Percentiles rank a stretch among this genome's conserved stretches.
Evolutionary conservation across 2,888 invertebrate species (phyloP).

Genomic region (Slavum lentiscoides): DNA sequence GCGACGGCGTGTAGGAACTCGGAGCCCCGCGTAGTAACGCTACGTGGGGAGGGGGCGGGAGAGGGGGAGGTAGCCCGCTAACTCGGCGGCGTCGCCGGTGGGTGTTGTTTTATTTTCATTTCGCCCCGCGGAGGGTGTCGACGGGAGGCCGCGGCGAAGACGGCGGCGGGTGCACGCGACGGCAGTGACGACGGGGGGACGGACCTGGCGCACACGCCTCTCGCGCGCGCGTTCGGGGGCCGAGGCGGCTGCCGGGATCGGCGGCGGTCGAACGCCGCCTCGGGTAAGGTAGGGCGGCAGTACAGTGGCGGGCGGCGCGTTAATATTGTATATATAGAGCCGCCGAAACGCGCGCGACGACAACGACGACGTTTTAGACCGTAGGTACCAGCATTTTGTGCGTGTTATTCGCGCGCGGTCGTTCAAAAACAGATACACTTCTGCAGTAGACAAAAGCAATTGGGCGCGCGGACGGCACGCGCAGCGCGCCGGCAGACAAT

Average conservation of each 20-base stretch:
- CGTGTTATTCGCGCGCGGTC: constrained; percentile 6
- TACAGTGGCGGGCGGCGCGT: background rate
- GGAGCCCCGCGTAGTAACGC: background rate
- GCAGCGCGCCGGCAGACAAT: background rate
- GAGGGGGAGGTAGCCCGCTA: too few relatives aligned
- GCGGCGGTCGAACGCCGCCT: too few relatives aligned
- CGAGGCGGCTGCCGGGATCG: background rate
- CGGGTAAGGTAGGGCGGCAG: background rate
- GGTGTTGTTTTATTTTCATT: constrained; percentile 27
- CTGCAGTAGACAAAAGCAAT: constrained; percentile 38
- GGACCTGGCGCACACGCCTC: constrained; percentile 34
- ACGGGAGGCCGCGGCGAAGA: constrained; percentile 7
- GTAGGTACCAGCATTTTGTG: background rate
- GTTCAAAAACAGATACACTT: constrained; percentile 45
- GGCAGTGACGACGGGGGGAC: constrained; percentile 32
- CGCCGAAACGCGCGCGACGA: background rate
- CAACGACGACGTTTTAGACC: background rate
- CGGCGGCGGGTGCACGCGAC: constrained; percentile 11
- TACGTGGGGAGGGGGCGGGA: too few relatives aligned
- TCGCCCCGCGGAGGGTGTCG: background rate
- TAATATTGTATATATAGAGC: constrained; percentile 3
- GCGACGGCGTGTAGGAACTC: background rate
- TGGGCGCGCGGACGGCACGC: background rate
- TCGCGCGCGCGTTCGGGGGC: background rate
- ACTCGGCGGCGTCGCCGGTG: background rate